Conservation (phyloP, 2,888 invertebrate genomes). For the Sarcophaga carnaria region DNA sequence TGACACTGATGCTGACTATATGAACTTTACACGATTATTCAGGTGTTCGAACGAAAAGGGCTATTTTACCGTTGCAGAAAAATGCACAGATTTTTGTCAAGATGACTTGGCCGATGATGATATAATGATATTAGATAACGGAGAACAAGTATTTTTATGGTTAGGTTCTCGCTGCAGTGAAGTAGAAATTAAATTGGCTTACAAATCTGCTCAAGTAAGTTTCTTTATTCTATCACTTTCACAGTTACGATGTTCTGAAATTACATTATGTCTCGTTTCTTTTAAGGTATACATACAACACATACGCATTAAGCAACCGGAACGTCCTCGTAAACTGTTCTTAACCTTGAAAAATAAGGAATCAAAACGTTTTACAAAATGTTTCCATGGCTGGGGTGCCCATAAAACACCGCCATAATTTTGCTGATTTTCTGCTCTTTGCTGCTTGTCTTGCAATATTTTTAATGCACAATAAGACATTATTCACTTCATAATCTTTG, state of each 20-base stretch:
- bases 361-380: conserved; percentile 96
- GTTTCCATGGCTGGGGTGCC: conserved; percentile 99
- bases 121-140: conserved; percentile 99
- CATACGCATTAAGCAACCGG: conserved; percentile 96
- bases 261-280: conserved; percentile 8
- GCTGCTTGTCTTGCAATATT: conserved; percentile 21
- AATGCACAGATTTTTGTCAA: conserved; percentile 88
- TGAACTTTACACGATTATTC: conserved; percentile 96
- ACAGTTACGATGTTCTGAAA: not conserved
- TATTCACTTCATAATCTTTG: conserved; percentile 13
- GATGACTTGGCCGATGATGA: conserved; percentile 99
- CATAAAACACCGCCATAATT: conserved; percentile 85
- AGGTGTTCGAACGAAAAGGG: conserved; percentile 99
- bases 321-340: conserved; percentile 94
- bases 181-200: conserved; percentile 99
- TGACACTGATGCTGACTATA: conserved; percentile 93
- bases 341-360: conserved; percentile 98
- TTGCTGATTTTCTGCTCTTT: conserved; percentile 15
- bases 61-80: conserved; percentile 99
- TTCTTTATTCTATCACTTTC: not conserved
- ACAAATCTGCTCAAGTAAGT: conserved; percentile 96
- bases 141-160: conserved; percentile 99
- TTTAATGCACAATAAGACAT: conserved; percentile 47
- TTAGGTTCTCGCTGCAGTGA: conserved; percentile 97
- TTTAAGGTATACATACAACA: conserved; percentile 98